Conservation (phyloP, 2,888 invertebrate species). For the Junonia oenone region DNA sequence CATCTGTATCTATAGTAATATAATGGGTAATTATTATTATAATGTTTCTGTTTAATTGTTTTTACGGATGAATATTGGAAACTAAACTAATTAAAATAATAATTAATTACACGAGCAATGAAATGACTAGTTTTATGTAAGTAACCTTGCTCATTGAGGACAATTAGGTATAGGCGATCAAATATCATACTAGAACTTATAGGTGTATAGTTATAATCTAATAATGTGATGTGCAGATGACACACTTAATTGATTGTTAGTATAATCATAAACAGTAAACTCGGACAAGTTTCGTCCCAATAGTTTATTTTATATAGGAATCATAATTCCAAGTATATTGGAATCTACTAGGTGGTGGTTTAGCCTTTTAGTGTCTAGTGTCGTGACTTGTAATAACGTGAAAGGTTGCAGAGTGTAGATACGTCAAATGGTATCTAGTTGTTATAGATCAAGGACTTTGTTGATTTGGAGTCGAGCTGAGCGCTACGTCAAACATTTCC, state of each 20-base stretch:
- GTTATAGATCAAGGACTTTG: constrained; percentile 57
- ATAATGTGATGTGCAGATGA: no score
- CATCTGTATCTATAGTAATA: not conserved
- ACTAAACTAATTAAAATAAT: no score
- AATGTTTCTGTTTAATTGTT: no score
- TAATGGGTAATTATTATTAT: not conserved
- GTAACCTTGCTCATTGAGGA: no score
- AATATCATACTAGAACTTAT: no score
- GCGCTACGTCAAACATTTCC: not conserved
- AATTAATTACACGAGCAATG: no score
- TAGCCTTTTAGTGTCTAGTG: constrained; percentile 5
- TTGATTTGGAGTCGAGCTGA: constrained; percentile 8
- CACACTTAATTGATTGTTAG: not conserved
- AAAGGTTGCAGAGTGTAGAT: constrained; percentile 37
- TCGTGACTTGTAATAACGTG: constrained; percentile 37
- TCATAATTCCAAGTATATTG: not conserved
- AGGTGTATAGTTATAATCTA: no score
- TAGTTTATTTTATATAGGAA: not conserved
- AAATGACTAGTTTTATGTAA: no score
- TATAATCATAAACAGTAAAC: not conserved
- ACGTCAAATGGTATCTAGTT: constrained; percentile 30
- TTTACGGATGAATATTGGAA: no score
- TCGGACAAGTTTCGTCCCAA: not conserved
- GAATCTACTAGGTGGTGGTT: not conserved
- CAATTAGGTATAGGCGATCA: no score